Percentiles rank a stretch among this genome's conserved stretches.
phyloP scores from a whole-genome alignment of 2,888 invertebrate genomes.

The Andrena bicolor region DNA sequence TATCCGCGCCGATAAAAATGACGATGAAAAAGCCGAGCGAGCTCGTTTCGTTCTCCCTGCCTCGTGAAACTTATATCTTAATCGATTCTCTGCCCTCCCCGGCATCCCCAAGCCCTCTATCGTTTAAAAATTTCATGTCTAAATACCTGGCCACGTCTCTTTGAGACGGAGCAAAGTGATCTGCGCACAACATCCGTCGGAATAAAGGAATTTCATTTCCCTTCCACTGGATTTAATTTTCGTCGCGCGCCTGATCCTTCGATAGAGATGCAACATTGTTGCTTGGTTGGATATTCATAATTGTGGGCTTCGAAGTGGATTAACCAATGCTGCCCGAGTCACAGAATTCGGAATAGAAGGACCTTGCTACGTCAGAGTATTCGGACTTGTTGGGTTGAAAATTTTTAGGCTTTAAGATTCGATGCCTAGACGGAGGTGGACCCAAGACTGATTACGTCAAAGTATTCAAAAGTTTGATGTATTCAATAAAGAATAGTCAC shows the following conservation, averaged over 20 bases:
- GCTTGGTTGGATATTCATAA: background rate
- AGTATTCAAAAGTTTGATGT: background rate
- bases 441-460: background rate
- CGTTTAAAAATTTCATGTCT: conserved; percentile 65
- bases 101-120: conserved; percentile 3
- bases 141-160: conserved; percentile 45
- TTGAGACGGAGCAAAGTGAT: conserved; percentile 45
- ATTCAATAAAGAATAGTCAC: background rate
- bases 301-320: background rate
- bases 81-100: conserved; percentile 62
- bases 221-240: conserved; percentile 35
- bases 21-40: conserved; percentile 66
- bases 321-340: too few species aligned
- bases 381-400: too few species aligned
- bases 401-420: too few species aligned
- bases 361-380: too few species aligned
- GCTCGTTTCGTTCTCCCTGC: conserved; percentile 40
- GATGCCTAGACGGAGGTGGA: too few species aligned
- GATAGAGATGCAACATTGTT: background rate
- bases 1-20: conserved; percentile 78
- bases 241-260: background rate
- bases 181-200: conserved; percentile 37
- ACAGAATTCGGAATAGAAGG: too few species aligned
- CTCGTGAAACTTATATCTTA: conserved; percentile 65
- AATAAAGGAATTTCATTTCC: conserved; percentile 41